A percentile compares a stretch with the other conserved stretches of the same genome.
Conservation (phyloP, 1,140 invertebrate species). For the Lineus longissimus region DNA sequence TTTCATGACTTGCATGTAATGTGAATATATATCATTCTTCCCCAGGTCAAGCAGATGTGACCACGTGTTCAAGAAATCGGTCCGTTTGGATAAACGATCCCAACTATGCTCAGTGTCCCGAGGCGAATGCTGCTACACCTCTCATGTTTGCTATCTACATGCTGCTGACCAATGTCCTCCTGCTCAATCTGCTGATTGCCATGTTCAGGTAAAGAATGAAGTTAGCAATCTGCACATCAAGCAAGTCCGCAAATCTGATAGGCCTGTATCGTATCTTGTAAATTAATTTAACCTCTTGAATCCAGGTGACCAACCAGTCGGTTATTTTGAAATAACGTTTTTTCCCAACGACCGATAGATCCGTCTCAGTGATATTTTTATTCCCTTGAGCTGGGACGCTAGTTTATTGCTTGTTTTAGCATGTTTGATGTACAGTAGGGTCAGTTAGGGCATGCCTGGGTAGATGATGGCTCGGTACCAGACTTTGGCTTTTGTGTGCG, state of each 20-base stretch:
- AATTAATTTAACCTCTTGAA: too few relatives aligned
- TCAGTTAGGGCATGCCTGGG: too few relatives aligned
- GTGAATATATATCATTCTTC: too few relatives aligned
- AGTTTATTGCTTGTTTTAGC: too few relatives aligned
- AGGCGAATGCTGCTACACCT: slow-evolving; percentile 33
- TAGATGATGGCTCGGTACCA: too few relatives aligned
- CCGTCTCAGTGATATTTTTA: neutral
- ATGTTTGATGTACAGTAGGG: too few relatives aligned
- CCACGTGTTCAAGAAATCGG: slow-evolving; percentile 30
- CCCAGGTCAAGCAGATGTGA: too few relatives aligned
- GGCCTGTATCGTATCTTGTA: neutral
- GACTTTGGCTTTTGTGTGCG: too few relatives aligned
- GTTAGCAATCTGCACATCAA: neutral
- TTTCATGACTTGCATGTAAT: too few relatives aligned
- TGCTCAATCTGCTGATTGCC: slow-evolving; percentile 50
- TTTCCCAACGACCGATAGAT: neutral
- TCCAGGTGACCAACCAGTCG: too few relatives aligned
- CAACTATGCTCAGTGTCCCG: slow-evolving; percentile 25
- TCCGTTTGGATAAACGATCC: slow-evolving; percentile 29
- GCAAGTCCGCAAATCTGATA: neutral
- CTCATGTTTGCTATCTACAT: slow-evolving; percentile 40
- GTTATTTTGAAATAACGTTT: too few relatives aligned
- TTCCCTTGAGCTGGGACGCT: too few relatives aligned
- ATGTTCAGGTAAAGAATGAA: slow-evolving; percentile 45
- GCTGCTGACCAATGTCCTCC: slow-evolving; percentile 45